Base-by-base conservation (phyloP, 2,888 invertebrate species). In the Brachypterus glaber region DNA sequence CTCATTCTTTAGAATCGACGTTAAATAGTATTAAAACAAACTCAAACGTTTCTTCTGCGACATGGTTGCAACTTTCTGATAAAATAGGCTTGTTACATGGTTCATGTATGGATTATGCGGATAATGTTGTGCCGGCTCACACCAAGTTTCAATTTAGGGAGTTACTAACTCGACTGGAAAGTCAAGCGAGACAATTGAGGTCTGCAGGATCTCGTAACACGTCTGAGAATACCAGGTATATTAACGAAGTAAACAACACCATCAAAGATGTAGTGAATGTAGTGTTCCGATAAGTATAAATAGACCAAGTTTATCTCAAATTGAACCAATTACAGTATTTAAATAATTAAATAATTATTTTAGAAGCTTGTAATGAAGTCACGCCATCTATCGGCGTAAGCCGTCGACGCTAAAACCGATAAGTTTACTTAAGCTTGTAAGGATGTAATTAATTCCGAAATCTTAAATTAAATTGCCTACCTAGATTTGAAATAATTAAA, bases 141-240 rank as follows among this genome's bases (percentile, higher is more conserved):
- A 80, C 84, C 33, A 84, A 91, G 57, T 90, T 92, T 64, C 85
- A 90, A 53, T 84, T 89, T 59, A 78, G 87, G 27, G 82, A 85
- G 62, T 63, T 84, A 43, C 71, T 84, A 16, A 76, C 76, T 3
- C 71, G 80, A 30, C 69, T 85, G 35, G 84, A 85, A 58, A 68
- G 70, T 9, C 81, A 82, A 57, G 79, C 79, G 17, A 70, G 77
- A 46, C 75, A 76, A 52, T 61, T 84, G 46, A 69, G 82, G 37
- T 76, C 79, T 29, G 80, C 81, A 4, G 79, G 81, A 37, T 75
- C 76, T 38, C 72, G 80, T 52, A 82, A 82, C 60, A 72, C 76
- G 34, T 69, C 77, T 41, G 82, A 82, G 62, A 77, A 73, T 64
- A 71, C 77, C 48, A 73, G 77, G 55, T 71, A 77, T 54, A 72